Evolutionary conservation across 2,113 vertebrate genomes (phyloP).

Genomic region (Sander vitreus): DNA sequence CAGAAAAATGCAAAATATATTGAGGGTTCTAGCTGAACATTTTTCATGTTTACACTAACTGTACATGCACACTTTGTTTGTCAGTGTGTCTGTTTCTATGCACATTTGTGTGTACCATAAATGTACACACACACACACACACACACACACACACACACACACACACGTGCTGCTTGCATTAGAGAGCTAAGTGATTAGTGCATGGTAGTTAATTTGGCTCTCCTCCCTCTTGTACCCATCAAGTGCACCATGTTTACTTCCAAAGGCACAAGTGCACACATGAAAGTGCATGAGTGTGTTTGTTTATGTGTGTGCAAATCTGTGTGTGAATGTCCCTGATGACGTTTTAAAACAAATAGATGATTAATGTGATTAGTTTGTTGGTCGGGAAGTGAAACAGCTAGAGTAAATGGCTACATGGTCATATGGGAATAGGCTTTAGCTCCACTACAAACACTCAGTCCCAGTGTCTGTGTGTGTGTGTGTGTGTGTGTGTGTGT

Average conservation of each 20-base stretch:
- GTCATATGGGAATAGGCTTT: constrained; percentile 85
- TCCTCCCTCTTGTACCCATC: constrained; percentile 66
- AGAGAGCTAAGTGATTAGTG: constrained; percentile 79
- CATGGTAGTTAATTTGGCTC: constrained; percentile 77
- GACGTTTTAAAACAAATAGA: constrained; percentile 93
- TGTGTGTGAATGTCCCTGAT: constrained; percentile 85
- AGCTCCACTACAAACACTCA: constrained; percentile 82
- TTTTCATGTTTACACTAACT: not conserved
- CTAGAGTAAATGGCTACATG: constrained; percentile 85
- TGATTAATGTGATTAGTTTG: constrained; percentile 95
- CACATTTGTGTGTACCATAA: constrained; percentile 32
- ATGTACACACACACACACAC: not conserved
- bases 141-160: constrained; percentile 29
- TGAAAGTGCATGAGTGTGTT: constrained; percentile 59
- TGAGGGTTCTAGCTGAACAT: not conserved
- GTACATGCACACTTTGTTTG: not conserved
- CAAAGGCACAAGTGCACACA: constrained; percentile 74
- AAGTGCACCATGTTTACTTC: constrained; percentile 61
- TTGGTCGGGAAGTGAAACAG: constrained; percentile 84
- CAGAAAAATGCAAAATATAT: not conserved
- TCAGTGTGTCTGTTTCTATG: not conserved
- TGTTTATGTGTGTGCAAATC: constrained; percentile 39
- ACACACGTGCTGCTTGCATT: constrained; percentile 63
- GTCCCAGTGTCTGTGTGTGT: constrained; percentile 12
- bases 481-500: constrained; percentile 17